Base-by-base conservation (phyloP, 92 coral and sea anemone genomes). In the Palythoa caribaeorum region DNA sequence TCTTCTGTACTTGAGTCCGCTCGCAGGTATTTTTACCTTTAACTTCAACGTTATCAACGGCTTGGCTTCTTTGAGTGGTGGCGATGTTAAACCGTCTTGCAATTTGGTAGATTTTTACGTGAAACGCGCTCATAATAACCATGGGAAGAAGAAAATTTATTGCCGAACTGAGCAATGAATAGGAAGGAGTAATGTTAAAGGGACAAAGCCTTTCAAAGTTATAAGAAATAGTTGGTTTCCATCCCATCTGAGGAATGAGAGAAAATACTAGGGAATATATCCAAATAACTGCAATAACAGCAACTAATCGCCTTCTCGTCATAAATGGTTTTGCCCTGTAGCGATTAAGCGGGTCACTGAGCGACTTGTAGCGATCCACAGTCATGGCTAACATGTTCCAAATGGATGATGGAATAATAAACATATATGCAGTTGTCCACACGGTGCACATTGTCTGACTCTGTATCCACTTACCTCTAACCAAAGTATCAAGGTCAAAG, bases 401-500 rank as follows among this genome's bases (percentile, higher is more conserved):
- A 50, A 96, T 95, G 5, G 99, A 96, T 2, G 96, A 96, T 38
- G 98, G 99, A 20, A 96, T 96, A 2, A 96, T 91, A 80, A 95
- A 86, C n/a, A 96, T 90, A 72, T 96, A 96, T 19, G 96, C 93
- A 1, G 96, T 93, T 7, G 98, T 96, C 99, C 99, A 96, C 5
- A 91, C 84, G 7, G 88, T 77, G 83, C 99, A 96, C 35, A 89
- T 66, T 9, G 87, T 88, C 76, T 77, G 83, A 40, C 95, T 90
- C 73, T 93, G 96, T 36, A 78, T 48, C 99, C 99, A 96, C 74
- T 86, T 77, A 84, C 88, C 62, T 3, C 87, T 53, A 1, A 96
- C 87, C 36, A 80, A 89, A 73, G 89, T 94, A 16, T 95, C 96
- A 11, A 91, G 94, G 54, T 96, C 99, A 28, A 96, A 90, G 14